Evolutionary conservation across 2,888 invertebrate species (phyloP).

Genomic region (Meloe dianella): DNA sequence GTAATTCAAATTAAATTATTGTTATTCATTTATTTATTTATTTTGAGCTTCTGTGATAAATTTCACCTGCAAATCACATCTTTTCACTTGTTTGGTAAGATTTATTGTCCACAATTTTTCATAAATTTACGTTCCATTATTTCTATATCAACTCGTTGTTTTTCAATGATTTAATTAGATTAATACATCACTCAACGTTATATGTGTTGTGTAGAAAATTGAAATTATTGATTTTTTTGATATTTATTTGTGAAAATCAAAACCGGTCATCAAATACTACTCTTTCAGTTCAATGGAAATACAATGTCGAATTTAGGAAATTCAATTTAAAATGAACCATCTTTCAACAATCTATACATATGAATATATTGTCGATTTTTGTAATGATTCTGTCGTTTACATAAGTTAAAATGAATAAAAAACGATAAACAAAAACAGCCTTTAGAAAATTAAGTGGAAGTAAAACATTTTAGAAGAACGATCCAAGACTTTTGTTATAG

Average conservation of each 20-base stretch:
- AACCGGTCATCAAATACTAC: background rate
- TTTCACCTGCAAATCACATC: background rate
- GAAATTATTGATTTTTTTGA: background rate
- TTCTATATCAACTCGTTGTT: too few species aligned
- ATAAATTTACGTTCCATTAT: background rate
- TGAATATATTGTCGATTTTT: background rate
- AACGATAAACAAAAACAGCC: too few species aligned
- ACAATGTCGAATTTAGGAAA: background rate
- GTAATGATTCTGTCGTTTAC: too few species aligned
- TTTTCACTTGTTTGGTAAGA: background rate
- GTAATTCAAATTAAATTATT: too few species aligned
- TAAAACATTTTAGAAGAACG: too few species aligned
- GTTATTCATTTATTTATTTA: too few species aligned
- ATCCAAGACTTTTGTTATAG: too few species aligned
- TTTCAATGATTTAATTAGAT: too few species aligned
- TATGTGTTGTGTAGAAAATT: background rate
- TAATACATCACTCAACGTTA: too few species aligned
- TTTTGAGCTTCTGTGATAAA: too few species aligned
- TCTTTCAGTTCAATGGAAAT: background rate
- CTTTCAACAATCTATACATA: background rate
- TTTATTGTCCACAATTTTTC: background rate
- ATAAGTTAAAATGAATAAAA: too few species aligned
- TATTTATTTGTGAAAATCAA: background rate
- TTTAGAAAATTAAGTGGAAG: too few species aligned
- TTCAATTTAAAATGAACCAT: conserved; percentile 7